Evolutionary conservation across 2,113 vertebrate genomes (phyloP).

Genomic region (Mustela lutreola): DNA sequence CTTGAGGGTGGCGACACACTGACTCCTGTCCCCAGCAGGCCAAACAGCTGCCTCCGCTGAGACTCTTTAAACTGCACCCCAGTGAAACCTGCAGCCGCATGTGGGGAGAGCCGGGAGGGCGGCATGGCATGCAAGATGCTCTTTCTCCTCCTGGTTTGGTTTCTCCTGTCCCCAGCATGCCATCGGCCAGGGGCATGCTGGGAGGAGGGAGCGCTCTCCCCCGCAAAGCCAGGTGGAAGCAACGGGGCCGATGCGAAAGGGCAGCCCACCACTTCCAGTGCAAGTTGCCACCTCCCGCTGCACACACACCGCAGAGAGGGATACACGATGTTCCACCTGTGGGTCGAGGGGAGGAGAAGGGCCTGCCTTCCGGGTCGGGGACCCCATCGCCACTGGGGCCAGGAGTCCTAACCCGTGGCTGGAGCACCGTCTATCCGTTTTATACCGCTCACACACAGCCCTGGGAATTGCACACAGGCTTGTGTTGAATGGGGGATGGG

Average conservation of each 20-base stretch:
- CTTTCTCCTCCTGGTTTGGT: constrained; percentile 85
- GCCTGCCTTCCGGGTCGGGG: constrained; percentile 61
- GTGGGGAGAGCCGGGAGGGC: constrained; percentile 86
- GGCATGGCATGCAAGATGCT: constrained; percentile 89
- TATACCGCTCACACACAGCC: constrained; percentile 90
- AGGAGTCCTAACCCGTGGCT: constrained; percentile 79
- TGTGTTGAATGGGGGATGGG: constrained; percentile 66
- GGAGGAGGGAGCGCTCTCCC: constrained; percentile 79
- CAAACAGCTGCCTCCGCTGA: constrained; percentile 90
- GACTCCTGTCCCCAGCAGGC: constrained; percentile 81
- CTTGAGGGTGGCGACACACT: constrained; percentile 67
- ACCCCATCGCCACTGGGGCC: not conserved
- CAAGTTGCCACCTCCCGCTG: constrained; percentile 85
- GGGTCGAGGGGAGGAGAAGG: constrained; percentile 79
- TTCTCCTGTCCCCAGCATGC: constrained; percentile 88
- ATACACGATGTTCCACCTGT: constrained; percentile 87
- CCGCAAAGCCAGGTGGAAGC: constrained; percentile 89
- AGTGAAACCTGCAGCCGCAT: constrained; percentile 89
- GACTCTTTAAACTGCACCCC: constrained; percentile 91
- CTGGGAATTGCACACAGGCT: constrained; percentile 84
- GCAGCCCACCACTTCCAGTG: constrained; percentile 86
- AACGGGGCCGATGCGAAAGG: constrained; percentile 86
- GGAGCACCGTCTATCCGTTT: constrained; percentile 89
- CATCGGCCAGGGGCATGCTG: constrained; percentile 87
- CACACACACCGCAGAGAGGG: constrained; percentile 83